Evolutionary conservation across 2,797 vertebrate species (phyloP), one percentile per base, ranked within the genome.

Genomic region (Takifugu ocellatus): DNA sequence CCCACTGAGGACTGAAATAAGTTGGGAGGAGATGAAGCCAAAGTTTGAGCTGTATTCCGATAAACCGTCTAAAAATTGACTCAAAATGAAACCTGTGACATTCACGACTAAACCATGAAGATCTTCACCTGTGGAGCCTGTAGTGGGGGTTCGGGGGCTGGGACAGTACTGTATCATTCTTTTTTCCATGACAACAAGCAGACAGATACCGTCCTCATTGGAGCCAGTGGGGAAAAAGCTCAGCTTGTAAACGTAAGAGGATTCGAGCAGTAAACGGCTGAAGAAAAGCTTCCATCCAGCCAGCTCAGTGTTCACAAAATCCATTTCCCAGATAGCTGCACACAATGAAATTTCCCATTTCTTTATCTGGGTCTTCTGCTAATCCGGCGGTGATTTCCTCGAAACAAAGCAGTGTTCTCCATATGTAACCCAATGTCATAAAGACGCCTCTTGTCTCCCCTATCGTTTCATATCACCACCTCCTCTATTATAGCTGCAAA

Each of bases 311-410:
- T 81, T 83, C 73, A 72, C 54, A 51, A 77, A 82, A 81, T 74
- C 74, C 59, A 76, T 84, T 84, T 79, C 54, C 71, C 64, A 74
- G 82, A 82, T 82, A 77, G 70, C 31, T 6, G 49, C 11, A 1
- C 48, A 65, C 56, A 78, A 74, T 66, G 63, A 80, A 74, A 75
- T 74, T 79, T 72, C 59, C 66, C 68, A 77, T 86, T 84, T 81
- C 68, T 81, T 80, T 79, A 78, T 85, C 79, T 67, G 82, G 71
- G 75, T 75, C 63, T 74, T 74, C 44, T 60, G 59, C 51, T 77
- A 78, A 84, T 80, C 76, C 77, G 68, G 79, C 72, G 76, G 55
- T 78, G 73, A 80, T 81, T 68, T 77, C 27, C 54, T 59, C 69
- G 63, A 84, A 81, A 83, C 75, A 83, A 77, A 73, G 62, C 62